Evolutionary conservation across 2,888 invertebrate species (phyloP).

Genomic region (Cyclophora punctaria): DNA sequence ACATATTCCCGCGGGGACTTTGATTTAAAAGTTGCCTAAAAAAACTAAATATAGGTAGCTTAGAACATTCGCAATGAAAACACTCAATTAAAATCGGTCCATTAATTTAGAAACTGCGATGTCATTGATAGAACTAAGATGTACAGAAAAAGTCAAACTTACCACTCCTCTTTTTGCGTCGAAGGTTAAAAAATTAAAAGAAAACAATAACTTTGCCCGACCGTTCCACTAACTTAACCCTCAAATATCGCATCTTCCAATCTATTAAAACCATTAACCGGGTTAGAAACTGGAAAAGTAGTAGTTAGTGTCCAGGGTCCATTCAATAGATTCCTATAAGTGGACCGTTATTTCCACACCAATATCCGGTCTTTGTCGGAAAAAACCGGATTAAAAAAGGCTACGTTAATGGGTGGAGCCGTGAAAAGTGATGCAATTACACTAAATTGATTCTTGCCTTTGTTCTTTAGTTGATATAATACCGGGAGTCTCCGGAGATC

Average conservation of each 20-base stretch:
- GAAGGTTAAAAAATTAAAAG: too few species aligned
- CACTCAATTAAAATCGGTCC: too few species aligned
- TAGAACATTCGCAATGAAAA: too few species aligned
- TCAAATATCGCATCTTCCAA: constrained; percentile 42
- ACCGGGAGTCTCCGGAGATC: not conserved
- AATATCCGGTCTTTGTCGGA: constrained; percentile 59
- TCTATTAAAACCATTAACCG: constrained; percentile 59
- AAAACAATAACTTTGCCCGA: too few species aligned
- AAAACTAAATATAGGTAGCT: too few species aligned
- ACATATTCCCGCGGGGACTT: too few species aligned
- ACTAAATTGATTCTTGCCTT: constrained; percentile 50
- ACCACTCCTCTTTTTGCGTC: too few species aligned
- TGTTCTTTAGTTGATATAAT: constrained; percentile 32
- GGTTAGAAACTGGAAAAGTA: constrained; percentile 38
- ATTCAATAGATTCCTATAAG: constrained; percentile 61
- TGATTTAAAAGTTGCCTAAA: too few species aligned
- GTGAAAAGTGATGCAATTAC: constrained; percentile 68
- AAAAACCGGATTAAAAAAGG: constrained; percentile 64
- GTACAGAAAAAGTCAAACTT: too few species aligned
- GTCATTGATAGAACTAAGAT: too few species aligned
- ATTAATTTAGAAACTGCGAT: too few species aligned
- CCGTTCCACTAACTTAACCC: not conserved
- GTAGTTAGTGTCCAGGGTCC: constrained; percentile 55
- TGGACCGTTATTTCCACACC: constrained; percentile 56
- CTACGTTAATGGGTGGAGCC: constrained; percentile 52